These are phyloP conservation scores for Heliothis peltigera DNA, from an alignment of 2,888 invertebrate species.

Conservation along the genomic window DNA sequence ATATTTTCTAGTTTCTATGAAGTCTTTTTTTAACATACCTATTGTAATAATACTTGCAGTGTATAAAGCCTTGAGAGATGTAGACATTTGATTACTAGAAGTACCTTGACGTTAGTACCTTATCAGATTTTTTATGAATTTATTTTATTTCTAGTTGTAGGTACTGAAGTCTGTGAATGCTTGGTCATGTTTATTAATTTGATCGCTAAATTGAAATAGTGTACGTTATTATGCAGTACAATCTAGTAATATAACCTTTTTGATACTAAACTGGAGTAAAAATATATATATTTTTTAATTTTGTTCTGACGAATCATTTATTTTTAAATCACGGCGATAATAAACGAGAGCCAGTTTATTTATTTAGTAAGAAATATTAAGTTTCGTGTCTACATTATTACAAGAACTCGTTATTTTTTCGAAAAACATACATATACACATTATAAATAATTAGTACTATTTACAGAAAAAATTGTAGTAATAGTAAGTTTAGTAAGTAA, in stretches of 20 bases:
- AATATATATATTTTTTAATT: too few relatives aligned
- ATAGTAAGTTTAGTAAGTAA: constrained; percentile 18
- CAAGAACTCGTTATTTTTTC: too few relatives aligned
- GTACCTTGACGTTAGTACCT: constrained; percentile 15
- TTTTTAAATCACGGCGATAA: too few relatives aligned
- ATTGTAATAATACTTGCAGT: background rate
- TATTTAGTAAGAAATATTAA: too few relatives aligned
- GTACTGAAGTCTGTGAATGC: constrained; percentile 4
- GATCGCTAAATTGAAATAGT: background rate
- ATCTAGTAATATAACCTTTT: background rate
- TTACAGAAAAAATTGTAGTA: constrained; percentile 4
- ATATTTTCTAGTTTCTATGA: background rate
- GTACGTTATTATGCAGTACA: background rate
- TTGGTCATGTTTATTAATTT: constrained; percentile 2
- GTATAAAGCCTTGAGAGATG: constrained; percentile 28
- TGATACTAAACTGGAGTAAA: too few relatives aligned
- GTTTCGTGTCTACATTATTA: too few relatives aligned
- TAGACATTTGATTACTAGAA: constrained; percentile 20
- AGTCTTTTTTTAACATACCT: background rate
- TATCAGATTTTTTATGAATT: constrained; percentile 10
- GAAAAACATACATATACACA: too few relatives aligned
- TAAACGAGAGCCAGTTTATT: too few relatives aligned
- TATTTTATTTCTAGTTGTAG: constrained; percentile 12
- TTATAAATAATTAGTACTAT: background rate
- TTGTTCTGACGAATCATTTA: too few relatives aligned